These are phyloP conservation scores for Delia radicum DNA, from an alignment of 1,140 invertebrate species.

Conservation along the genomic window DNA sequence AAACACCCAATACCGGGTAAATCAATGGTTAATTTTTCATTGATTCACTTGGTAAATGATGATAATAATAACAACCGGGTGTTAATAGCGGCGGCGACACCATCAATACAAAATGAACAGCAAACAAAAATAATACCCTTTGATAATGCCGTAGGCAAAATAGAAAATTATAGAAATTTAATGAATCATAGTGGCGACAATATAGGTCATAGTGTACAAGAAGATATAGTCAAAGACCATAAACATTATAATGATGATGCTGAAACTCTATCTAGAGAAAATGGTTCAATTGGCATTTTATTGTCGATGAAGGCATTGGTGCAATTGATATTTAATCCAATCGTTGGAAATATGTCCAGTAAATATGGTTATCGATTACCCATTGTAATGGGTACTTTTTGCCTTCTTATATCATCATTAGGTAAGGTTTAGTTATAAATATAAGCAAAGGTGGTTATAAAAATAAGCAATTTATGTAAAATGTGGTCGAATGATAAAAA, in stretches of 20 bases:
- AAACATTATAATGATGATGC: slow-evolving; percentile 34
- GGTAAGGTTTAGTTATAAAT: too few relatives aligned
- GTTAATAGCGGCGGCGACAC: slow-evolving; percentile 9
- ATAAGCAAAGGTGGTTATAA: too few relatives aligned
- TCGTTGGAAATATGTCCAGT: slow-evolving; percentile 70
- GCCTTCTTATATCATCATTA: slow-evolving; percentile 77
- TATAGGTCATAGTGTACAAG: background rate
- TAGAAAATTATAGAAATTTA: background rate
- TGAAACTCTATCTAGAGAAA: slow-evolving; percentile 61
- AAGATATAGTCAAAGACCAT: too few relatives aligned
- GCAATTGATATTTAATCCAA: slow-evolving; percentile 81
- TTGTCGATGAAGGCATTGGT: slow-evolving; percentile 85
- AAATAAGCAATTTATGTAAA: too few relatives aligned
- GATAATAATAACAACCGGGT: slow-evolving; percentile 17
- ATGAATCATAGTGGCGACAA: background rate
- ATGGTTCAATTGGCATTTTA: slow-evolving; percentile 76
- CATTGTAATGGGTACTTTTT: slow-evolving; percentile 78
- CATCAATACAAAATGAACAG: slow-evolving; percentile 31
- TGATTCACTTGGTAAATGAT: slow-evolving; percentile 38
- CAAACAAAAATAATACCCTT: background rate
- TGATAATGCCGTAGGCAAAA: background rate
- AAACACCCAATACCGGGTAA: slow-evolving; percentile 59
- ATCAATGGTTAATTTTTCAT: slow-evolving; percentile 53
- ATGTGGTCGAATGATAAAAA: too few relatives aligned
- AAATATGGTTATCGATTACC: slow-evolving; percentile 77